A percentile compares a stretch with the other conserved stretches of the same genome.
Evolutionary conservation across 2,797 vertebrate species (phyloP).

Genomic region (Etheostoma perlongum): DNA sequence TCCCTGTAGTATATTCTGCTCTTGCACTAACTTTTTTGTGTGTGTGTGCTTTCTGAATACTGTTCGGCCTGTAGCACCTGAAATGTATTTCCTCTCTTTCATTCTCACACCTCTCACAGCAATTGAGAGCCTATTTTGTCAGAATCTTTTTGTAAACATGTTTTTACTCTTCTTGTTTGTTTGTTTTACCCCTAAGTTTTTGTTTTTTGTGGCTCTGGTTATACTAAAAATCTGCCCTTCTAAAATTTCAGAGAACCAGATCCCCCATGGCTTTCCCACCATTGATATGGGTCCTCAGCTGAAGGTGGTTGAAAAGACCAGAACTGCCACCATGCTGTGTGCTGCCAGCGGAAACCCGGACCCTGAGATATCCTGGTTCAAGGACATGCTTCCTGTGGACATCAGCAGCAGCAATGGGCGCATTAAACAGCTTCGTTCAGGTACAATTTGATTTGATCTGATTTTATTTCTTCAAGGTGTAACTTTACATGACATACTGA

Average conservation of each 20-base stretch:
- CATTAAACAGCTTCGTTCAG: conserved; percentile 98
- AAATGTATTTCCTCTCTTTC: conserved; percentile 55
- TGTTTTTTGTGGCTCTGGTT: neutral
- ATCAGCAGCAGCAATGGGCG: conserved; percentile 93
- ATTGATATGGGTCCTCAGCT: conserved; percentile 98
- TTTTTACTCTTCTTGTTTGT: conserved; percentile 4
- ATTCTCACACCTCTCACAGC: conserved; percentile 39
- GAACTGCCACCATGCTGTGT: conserved; percentile 96
- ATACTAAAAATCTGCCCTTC: conserved; percentile 26
- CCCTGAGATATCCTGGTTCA: conserved; percentile 97
- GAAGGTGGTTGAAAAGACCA: conserved; percentile 95
- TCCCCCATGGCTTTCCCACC: conserved; percentile 93
- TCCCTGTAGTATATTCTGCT: conserved; percentile 18
- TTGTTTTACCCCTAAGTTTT: neutral
- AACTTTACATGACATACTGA: conserved; percentile 19
- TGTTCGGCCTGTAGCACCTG: conserved; percentile 46
- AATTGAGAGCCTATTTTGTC: conserved; percentile 36
- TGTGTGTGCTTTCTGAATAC: conserved; percentile 34
- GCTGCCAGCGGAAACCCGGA: conserved; percentile 97
- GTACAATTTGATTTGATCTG: conserved; percentile 76
- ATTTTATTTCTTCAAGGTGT: conserved; percentile 20
- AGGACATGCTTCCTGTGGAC: conserved; percentile 97
- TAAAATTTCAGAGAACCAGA: conserved; percentile 89
- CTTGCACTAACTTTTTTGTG: conserved; percentile 20
- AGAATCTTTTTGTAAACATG: conserved; percentile 34